These are phyloP conservation scores for Platerodrilus igneus DNA, from an alignment of 2,888 invertebrate species.

Conservation along the genomic window DNA sequence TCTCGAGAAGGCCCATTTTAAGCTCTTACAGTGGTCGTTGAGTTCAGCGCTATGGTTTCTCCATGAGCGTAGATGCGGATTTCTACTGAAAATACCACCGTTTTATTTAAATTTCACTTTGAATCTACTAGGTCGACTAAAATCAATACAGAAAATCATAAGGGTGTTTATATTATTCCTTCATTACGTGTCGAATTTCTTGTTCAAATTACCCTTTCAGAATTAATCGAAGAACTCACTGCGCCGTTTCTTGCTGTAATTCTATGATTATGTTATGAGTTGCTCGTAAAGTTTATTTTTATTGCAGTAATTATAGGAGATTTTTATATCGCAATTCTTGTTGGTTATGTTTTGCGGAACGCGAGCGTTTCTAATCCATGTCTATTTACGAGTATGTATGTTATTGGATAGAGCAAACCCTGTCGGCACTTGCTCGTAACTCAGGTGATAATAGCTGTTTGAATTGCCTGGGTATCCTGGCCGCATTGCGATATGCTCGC, in stretches of 20 bases:
- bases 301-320: conserved; percentile 43
- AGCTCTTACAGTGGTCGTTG: conserved; percentile 45
- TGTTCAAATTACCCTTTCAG: too few species aligned
- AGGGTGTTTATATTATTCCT: too few species aligned
- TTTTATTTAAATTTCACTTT: conserved; percentile 38
- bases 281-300: conserved; percentile 43
- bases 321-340: conserved; percentile 36
- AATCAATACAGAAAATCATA: too few species aligned
- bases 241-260: conserved; percentile 28
- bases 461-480: conserved; percentile 44
- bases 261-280: conserved; percentile 44
- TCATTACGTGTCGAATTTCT: too few species aligned
- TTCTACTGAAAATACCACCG: conserved; percentile 30
- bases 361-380: conserved; percentile 34
- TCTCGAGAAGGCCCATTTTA: conserved; percentile 44
- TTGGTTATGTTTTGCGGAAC: conserved; percentile 3
- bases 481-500: conserved; percentile 47
- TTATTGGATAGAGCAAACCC: conserved; percentile 45
- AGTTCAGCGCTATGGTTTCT: conserved; percentile 40
- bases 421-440: conserved; percentile 47
- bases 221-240: conserved; percentile 19
- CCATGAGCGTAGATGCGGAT: conserved; percentile 38
- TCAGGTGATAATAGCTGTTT: conserved; percentile 49
- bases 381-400: conserved; percentile 44
- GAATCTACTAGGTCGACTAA: too few species aligned